Evolutionary conservation across 2,113 vertebrate genomes (phyloP), one percentile per base, ranked within the genome.

Genomic region (Probosciger aterrimus): DNA sequence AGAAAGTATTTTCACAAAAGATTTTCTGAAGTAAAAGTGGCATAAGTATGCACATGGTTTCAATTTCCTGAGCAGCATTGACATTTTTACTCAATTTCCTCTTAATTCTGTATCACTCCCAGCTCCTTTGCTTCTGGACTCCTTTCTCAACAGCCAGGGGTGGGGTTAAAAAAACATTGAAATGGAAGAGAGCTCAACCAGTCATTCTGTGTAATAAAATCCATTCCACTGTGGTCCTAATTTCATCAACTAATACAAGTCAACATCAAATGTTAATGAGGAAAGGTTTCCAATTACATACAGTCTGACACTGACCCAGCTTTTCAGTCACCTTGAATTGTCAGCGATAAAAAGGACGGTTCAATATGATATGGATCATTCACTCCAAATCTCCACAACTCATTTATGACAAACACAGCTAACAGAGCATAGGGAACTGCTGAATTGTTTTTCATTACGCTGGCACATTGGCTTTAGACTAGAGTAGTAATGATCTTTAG

Each of bases 381-480:
- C 98, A 98, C 98, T 98, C 96, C 93, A 97, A 98, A 98, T 98
- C 97, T 98, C 97, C 91, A 96, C 98, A 95, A 97, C 89, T 98
- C 98, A 99, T 98, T 99, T 98, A 98, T 99, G 98, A 98, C 98
- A 98, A 98, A 99, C 97, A 98, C 97, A 98, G 98, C 98, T 98
- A 98, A 97, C 97, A 94, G 98, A 98, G 98, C 98, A 97, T 98
- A 97, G 95, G 98, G 98, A 98, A 98, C 97, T 97, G 97, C 97
- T 98, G 98, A 97, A 98, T 97, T 97, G 97, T 98, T 98, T 99
- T 99, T 98, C 98, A 99, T 98, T 99, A 98, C 98, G 98, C 96
- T 98, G 95, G 97, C 88, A 96, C 97, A 97, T 73, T 97, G 98
- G 98, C 95, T 97, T 96, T 96, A 84, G 82, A 95, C 94, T 98